Evolutionary conservation across 1,140 invertebrate genomes (phyloP), one percentile per base, ranked within the genome.

Genomic region (Drosophila pectinifera): DNA sequence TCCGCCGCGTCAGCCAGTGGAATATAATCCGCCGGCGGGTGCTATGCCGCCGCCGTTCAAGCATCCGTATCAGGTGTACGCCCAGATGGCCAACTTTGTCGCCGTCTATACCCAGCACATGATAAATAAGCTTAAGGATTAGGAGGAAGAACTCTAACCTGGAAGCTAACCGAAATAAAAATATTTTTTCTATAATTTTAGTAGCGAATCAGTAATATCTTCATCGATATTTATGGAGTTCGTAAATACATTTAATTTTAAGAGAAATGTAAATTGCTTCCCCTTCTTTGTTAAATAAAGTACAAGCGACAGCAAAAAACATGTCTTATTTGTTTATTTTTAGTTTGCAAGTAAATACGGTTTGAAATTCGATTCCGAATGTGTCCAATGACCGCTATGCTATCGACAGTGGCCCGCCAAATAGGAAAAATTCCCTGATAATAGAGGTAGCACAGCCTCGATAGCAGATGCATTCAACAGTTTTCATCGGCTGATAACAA

Each of bases 11-110:
- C 53, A 46, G 34, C 58, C 18, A 28, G 16, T 39, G 41, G n/a
- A 58, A 4, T 39, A 58, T 11, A 36, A 36, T 18, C 49, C 64
- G 2, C 67, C 67, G 0, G 5, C 24, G 4, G 42, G 34, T 0
- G 42, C n/a, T 11, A 41, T 46, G 26, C 16, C 18, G 36, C 39
- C 34, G 1, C 28, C 53, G 3, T 53, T 68, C 10, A 38, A 54
- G 10, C 36, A 81, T 80, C 73, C 81, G 0, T 85, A 82, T 55
- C 67, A 80, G 24, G 46, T 86, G 16, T 91, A 91, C 41, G 82
- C 88, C 1, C 78, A 91, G 38, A 88, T 91, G 88, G 88, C 82
- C 11, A 91, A 83, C 34, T 63, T 83, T 41, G 85, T 86, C 41
- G 73, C 84, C 4, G 74, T 70, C 10, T 85, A 90, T 54, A 85